Percentiles rank a stretch among this genome's conserved stretches.
Evolutionary conservation across 2,797 vertebrate genomes (phyloP).

Genomic region (Zalophus californianus): DNA sequence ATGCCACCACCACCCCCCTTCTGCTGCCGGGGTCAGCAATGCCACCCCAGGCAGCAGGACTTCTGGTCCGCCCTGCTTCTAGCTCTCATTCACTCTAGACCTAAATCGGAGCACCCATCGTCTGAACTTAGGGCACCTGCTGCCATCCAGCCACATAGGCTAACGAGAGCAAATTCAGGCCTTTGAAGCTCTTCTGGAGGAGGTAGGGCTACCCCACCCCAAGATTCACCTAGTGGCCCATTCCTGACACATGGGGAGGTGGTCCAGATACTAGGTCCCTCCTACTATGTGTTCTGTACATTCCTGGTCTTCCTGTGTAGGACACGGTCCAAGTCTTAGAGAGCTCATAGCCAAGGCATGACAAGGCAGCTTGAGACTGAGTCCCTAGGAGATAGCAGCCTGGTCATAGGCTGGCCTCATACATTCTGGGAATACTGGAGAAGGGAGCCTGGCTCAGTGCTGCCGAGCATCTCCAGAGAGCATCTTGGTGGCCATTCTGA

Average conservation of each 20-base stretch:
- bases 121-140: neutral
- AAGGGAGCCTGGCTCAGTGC: neutral
- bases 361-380: neutral
- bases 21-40: neutral
- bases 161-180: neutral
- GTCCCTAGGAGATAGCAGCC: neutral
- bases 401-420: neutral
- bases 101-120: neutral
- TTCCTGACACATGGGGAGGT: neutral
- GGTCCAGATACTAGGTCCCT: neutral
- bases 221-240: fast-evolving
- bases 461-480: neutral
- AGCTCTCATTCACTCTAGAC: neutral
- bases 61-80: neutral
- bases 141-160: neutral
- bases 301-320: neutral
- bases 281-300: neutral
- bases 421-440: neutral
- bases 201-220: neutral
- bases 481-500: neutral
- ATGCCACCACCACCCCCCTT: neutral
- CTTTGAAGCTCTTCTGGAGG: neutral
- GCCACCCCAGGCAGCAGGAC: neutral
- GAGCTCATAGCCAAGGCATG: neutral
- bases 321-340: neutral